Base-by-base conservation (phyloP, 2,888 invertebrate species). In the Poecilus cupreus region DNA sequence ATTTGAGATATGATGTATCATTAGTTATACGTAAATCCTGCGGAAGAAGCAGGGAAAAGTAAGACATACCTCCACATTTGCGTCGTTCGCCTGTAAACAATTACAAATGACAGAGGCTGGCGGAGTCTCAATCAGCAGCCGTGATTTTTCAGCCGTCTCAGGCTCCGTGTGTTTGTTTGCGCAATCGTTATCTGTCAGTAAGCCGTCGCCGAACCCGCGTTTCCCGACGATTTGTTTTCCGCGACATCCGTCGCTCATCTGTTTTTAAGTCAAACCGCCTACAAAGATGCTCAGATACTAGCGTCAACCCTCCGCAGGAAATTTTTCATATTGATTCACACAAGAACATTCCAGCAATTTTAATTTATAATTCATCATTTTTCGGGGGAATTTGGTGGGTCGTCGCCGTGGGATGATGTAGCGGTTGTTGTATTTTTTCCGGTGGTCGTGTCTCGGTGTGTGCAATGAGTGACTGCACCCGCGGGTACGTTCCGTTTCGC, bases 211-310 rank as follows among this genome's bases (percentile, higher is more conserved):
- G 85, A 85, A 85, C 86, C 85, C 84, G 83, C 77, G 77, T 77
- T 77, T 77, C 77, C 77, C 64, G 77, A 77, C 60, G 77, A 77
- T 77, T 77, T 77, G 77, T 77, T 77, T 77, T 77, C 84, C 83
- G 85, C 86, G 87, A 88, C 88, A 87, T 88, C 87, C 87, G 87
- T 87, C 87, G 86, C 84, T 86, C 85, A 86, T 86, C 86, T 85
- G 86, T 86, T 86, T 85, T 86, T 77, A 39, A 57, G 32, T 18
- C 54, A 54, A 76, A 57, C 37, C 57, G 76, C 39, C 37, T 46
- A 20, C 13, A 46, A 32, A 54, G 76, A 76, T 76, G 57, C 54
- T 39, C 11, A 54, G 76, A 57, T 57, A 76, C 57, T 76, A 76
- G 74, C 76, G 5, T 5, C 13, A n/a, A 76, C 64, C 64, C 54